A percentile compares a stretch with the other conserved stretches of the same genome.
Conservation (phyloP, 2,888 invertebrate species). For the Boloria euphrosyne region DNA sequence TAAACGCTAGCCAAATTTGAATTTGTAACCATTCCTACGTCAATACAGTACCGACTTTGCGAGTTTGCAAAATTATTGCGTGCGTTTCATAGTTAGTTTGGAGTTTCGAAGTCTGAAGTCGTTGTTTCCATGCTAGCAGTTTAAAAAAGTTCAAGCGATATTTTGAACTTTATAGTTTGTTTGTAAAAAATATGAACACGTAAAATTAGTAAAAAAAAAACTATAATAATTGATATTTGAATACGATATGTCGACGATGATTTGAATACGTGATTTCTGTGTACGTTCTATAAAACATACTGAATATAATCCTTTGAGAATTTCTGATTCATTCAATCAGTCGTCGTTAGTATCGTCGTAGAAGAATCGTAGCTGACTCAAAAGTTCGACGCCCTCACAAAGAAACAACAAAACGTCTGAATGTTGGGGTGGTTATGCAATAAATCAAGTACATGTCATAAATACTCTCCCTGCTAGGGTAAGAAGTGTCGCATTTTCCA, state of each 20-base stretch:
- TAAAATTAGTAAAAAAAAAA: no score
- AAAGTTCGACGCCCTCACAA: conserved; percentile 53
- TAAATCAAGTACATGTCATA: conserved; percentile 66
- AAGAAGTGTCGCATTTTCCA: conserved; percentile 68
- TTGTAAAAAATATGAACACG: no score
- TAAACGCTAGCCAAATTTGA: conserved; percentile 47
- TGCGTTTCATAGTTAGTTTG: background rate
- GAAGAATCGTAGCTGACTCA: conserved; percentile 39
- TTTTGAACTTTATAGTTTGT: background rate
- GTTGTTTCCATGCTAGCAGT: conserved; percentile 4
- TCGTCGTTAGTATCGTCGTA: conserved; percentile 16
- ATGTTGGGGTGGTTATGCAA: conserved; percentile 56
- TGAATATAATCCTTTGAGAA: conserved; percentile 19
- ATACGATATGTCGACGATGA: no score
- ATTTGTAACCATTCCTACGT: conserved; percentile 27
- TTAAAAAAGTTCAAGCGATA: background rate
- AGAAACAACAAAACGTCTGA: conserved; percentile 61
- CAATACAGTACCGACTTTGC: conserved; percentile 15
- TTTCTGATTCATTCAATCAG: conserved; percentile 8
- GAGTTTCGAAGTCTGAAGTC: background rate
- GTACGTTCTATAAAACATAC: background rate
- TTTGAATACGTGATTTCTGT: no score
- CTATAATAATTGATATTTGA: no score
- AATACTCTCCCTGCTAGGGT: conserved; percentile 59
- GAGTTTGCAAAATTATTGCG: conserved; percentile 11